phyloP scores from a whole-genome alignment of 2,113 vertebrate genomes.

The Camelus dromedarius region DNA sequence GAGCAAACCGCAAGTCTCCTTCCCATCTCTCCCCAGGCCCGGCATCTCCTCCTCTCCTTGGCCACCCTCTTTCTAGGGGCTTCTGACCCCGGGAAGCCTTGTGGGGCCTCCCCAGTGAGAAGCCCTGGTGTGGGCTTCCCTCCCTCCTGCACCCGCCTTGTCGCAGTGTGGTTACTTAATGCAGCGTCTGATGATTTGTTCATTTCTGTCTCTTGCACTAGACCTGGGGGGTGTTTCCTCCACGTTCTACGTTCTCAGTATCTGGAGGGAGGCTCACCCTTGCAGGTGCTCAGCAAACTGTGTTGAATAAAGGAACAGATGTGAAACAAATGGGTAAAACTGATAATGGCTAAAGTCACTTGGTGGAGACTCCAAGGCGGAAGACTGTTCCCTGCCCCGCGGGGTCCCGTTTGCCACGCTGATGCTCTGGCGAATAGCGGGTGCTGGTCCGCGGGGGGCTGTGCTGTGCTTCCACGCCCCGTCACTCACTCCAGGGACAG shows the following conservation, averaged over 20 bases:
- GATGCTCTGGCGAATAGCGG: rapidly evolving
- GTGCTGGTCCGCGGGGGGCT: rapidly evolving
- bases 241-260: rapidly evolving
- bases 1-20: rapidly evolving
- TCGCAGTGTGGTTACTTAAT: rapidly evolving
- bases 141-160: background rate
- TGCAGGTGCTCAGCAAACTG: rapidly evolving
- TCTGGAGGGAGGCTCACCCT: background rate
- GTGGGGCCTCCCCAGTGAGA: background rate
- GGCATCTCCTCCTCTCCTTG: background rate
- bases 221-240: background rate
- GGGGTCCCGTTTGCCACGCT: rapidly evolving
- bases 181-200: rapidly evolving
- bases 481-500: background rate
- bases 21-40: background rate
- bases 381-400: rapidly evolving
- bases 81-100: background rate
- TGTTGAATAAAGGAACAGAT: too few relatives aligned
- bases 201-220: background rate
- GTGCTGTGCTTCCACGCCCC: background rate
- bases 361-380: rapidly evolving
- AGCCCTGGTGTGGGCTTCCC: background rate
- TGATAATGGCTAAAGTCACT: rapidly evolving
- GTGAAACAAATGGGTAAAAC: background rate
- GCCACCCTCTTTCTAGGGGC: background rate